Conservation (phyloP, 2,797 vertebrate genomes). For the Vultur gryphus region DNA sequence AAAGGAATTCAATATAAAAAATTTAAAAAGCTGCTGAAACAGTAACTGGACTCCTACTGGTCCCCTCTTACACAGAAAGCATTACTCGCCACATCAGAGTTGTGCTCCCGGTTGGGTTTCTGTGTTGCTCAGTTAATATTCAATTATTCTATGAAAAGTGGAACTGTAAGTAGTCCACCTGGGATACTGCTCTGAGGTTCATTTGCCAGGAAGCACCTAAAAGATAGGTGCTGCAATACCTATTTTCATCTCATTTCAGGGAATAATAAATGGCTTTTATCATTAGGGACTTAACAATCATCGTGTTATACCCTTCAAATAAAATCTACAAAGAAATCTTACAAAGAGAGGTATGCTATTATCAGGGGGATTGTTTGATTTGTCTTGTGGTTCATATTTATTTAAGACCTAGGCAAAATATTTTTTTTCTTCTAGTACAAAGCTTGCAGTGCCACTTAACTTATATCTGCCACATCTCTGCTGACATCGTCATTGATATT, state of each 20-base stretch:
- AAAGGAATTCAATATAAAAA: neutral
- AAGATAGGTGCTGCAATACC: neutral
- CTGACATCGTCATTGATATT: neutral
- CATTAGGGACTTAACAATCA: neutral
- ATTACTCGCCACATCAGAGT: neutral
- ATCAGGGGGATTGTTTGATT: neutral
- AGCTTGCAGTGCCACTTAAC: neutral
- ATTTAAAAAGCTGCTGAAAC: neutral
- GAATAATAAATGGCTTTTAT: slow-evolving; percentile 1
- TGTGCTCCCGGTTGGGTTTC: neutral
- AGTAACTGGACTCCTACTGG: neutral
- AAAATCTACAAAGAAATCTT: neutral
- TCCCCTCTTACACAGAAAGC: neutral
- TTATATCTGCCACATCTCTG: neutral
- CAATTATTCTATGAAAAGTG: neutral
- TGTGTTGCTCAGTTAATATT: neutral
- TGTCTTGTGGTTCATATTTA: neutral
- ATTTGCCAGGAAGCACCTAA: neutral
- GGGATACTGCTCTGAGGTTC: neutral
- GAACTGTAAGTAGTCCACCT: neutral
- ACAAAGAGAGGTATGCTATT: neutral
- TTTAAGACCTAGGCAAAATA: neutral
- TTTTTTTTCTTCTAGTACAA: neutral
- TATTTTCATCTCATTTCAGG: neutral
- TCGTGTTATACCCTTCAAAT: neutral